These are phyloP conservation scores for Hybognathus amarus DNA, from an alignment of 2,797 vertebrate species.

Conservation along the genomic window DNA sequence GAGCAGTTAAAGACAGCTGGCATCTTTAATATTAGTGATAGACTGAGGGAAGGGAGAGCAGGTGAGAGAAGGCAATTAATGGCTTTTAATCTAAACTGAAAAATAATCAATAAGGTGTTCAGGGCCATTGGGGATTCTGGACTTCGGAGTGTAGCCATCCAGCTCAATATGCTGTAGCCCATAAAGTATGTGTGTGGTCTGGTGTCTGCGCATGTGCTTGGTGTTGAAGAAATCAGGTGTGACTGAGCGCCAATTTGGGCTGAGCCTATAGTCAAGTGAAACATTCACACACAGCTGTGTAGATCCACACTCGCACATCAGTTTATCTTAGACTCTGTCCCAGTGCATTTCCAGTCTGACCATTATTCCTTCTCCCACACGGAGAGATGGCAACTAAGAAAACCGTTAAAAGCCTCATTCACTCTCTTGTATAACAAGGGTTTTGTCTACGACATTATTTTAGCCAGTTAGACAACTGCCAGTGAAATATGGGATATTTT, in stretches of 20 bases:
- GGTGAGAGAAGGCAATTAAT: slow-evolving; percentile 25
- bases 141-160: background rate
- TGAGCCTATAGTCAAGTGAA: slow-evolving; percentile 16
- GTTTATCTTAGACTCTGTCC: slow-evolving; percentile 6
- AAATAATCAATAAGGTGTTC: slow-evolving; percentile 1
- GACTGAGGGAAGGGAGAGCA: slow-evolving; percentile 10
- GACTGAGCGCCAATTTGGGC: slow-evolving; percentile 14
- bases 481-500: background rate
- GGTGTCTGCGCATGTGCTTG: slow-evolving; percentile 14
- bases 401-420: background rate
- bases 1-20: background rate
- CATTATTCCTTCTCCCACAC: background rate
- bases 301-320: background rate
- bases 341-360: slow-evolving; percentile 6
- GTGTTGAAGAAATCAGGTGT: slow-evolving; percentile 11
- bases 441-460: background rate
- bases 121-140: slow-evolving; percentile 8
- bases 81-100: slow-evolving; percentile 31
- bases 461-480: background rate
- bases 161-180: background rate
- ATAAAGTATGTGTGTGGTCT: slow-evolving; percentile 14
- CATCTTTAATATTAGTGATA: slow-evolving; percentile 4
- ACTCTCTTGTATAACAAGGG: background rate
- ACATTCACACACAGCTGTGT: background rate
- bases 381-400: background rate